Conservation (phyloP, 1,140 invertebrate genomes). For the Coenobita brevimanus region DNA sequence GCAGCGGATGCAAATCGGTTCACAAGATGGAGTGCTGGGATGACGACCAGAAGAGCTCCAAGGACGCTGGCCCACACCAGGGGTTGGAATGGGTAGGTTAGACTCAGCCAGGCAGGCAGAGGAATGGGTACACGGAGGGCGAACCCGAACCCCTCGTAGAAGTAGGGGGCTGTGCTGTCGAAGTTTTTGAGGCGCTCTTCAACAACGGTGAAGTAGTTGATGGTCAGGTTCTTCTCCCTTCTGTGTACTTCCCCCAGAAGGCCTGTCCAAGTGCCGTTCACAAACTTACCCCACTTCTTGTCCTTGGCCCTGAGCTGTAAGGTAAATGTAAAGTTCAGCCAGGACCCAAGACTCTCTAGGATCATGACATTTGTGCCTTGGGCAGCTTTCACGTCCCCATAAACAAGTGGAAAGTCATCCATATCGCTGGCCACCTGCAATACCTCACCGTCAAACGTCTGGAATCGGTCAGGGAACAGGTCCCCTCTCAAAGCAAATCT, state of each 20-base stretch:
- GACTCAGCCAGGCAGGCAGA: background rate
- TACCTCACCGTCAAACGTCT: no score
- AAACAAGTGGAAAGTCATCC: constrained; percentile 58
- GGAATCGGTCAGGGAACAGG: constrained; percentile 34
- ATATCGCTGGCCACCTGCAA: constrained; percentile 43
- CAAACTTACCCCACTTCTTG: background rate
- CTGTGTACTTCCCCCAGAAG: no score
- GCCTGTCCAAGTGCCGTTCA: constrained; percentile 6
- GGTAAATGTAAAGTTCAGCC: no score
- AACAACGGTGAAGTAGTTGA: no score
- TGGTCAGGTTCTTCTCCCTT: no score
- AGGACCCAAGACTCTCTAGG: constrained; percentile 29
- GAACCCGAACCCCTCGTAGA: constrained; percentile 17
- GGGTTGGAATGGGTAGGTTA: background rate
- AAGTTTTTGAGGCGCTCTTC: no score
- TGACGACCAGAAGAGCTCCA: no score
- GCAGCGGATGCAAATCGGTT: no score
- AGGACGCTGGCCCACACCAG: no score
- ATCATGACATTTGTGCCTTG: constrained; percentile 38
- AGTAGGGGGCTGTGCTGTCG: background rate
- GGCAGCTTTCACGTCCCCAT: constrained; percentile 19
- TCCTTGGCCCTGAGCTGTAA: no score
- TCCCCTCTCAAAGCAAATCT: background rate
- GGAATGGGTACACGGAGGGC: no score
- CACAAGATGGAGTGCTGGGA: no score